Conservation (phyloP, 2,113 vertebrate species). For the Pseudorectes ferrugineus region DNA sequence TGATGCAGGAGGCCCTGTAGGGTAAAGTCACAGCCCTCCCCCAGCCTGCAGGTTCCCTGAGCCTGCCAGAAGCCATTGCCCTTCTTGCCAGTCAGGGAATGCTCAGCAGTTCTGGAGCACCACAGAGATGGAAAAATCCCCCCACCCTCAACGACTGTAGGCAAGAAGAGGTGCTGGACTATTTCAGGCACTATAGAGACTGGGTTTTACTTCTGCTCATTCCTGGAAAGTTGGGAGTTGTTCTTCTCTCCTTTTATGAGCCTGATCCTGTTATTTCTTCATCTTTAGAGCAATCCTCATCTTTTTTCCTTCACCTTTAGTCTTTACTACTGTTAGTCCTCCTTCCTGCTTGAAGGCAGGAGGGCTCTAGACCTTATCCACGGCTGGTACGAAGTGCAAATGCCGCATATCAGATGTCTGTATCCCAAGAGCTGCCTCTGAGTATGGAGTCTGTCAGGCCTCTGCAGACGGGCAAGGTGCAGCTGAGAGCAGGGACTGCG, state of each 20-base stretch:
- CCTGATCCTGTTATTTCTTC: neutral
- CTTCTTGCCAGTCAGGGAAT: neutral
- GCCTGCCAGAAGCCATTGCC: neutral
- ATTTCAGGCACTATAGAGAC: neutral
- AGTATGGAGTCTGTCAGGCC: neutral
- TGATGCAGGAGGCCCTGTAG: neutral
- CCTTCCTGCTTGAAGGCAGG: neutral
- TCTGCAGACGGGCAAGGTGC: accelerated
- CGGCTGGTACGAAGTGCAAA: neutral
- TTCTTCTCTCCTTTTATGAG: neutral
- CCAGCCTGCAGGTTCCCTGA: neutral
- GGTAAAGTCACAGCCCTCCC: neutral
- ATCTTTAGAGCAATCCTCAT: neutral
- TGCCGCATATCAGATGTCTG: accelerated
- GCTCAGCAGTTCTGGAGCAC: neutral
- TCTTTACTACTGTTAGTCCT: neutral
- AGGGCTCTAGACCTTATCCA: neutral
- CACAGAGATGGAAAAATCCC: neutral
- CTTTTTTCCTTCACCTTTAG: neutral
- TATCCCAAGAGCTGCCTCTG: neutral
- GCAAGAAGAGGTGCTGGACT: neutral
- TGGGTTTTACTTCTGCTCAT: neutral
- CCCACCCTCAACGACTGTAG: accelerated
- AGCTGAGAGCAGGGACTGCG: accelerated
- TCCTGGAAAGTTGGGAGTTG: neutral